Evolutionary conservation across 2,888 invertebrate species (phyloP).

Genomic region (Lithosia quadra): DNA sequence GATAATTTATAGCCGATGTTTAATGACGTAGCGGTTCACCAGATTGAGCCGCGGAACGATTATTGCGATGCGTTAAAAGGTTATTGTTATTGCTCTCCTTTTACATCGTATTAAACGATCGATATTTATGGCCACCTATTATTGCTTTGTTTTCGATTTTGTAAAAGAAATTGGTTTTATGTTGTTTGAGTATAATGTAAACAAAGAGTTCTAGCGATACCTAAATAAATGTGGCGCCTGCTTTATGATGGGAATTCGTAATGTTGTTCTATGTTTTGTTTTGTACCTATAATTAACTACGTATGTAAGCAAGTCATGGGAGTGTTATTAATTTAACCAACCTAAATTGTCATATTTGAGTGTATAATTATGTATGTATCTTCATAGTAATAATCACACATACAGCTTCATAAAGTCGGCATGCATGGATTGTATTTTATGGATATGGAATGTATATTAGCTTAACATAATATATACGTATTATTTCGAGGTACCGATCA

Average conservation of each 20-base stretch:
- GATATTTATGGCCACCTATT: neutral
- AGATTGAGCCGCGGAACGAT: conserved; percentile 29
- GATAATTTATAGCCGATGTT: conserved; percentile 28
- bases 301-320: too few species aligned
- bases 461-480: too few species aligned
- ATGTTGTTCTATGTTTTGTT: too few species aligned
- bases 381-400: too few species aligned
- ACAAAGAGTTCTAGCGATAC: neutral
- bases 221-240: neutral
- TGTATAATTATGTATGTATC: too few species aligned
- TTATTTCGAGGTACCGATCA: too few species aligned
- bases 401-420: too few species aligned
- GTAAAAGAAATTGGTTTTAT: neutral
- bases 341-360: too few species aligned
- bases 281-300: too few species aligned
- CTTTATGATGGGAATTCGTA: neutral
- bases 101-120: conserved; percentile 2
- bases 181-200: neutral
- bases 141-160: conserved; percentile 2
- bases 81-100: conserved; percentile 22
- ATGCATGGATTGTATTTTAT: too few species aligned
- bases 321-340: too few species aligned
- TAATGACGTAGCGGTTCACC: conserved; percentile 25
- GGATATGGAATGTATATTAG: too few species aligned
- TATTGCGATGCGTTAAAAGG: conserved; percentile 40